Percentiles rank a stretch among this genome's conserved stretches.
Evolutionary conservation across 1,140 invertebrate species (phyloP).

Genomic region (Hylaeus anthracinus): DNA sequence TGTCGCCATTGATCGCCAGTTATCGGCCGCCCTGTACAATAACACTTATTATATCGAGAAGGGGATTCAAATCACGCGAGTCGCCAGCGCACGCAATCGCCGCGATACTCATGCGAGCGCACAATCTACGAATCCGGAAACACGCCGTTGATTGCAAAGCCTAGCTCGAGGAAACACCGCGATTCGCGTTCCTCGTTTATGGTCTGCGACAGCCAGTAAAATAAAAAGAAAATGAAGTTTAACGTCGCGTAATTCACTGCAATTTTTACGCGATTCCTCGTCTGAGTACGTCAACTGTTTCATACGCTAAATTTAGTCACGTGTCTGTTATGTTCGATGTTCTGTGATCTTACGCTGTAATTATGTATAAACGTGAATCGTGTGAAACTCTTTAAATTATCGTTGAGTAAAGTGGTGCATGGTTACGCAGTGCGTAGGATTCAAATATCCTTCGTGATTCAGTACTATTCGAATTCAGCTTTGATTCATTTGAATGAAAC

Average conservation of each 20-base stretch:
- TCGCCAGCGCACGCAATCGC: neutral
- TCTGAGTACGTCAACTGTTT: neutral
- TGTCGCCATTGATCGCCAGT: too few species aligned
- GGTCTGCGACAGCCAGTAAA: neutral
- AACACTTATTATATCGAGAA: neutral
- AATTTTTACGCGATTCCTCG: neutral
- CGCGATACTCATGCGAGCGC: slow-evolving; percentile 45
- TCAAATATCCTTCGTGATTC: too few species aligned
- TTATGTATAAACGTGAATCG: too few species aligned
- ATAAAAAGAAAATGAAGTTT: neutral
- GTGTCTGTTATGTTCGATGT: neutral
- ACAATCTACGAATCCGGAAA: slow-evolving; percentile 30
- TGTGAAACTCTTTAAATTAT: too few species aligned
- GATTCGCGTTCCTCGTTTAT: neutral
- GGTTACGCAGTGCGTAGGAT: too few species aligned
- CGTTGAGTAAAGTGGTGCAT: too few species aligned
- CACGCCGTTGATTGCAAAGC: slow-evolving; percentile 39
- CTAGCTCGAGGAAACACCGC: neutral
- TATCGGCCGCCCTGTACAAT: too few species aligned
- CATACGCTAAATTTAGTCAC: neutral
- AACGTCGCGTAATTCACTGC: neutral
- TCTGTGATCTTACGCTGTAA: too few species aligned
- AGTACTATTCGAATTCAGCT: too few species aligned
- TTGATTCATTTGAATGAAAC: neutral
- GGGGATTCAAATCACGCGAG: too few species aligned